Conservation (phyloP, 2,113 vertebrate species). For the Ochotona curzoniae region DNA sequence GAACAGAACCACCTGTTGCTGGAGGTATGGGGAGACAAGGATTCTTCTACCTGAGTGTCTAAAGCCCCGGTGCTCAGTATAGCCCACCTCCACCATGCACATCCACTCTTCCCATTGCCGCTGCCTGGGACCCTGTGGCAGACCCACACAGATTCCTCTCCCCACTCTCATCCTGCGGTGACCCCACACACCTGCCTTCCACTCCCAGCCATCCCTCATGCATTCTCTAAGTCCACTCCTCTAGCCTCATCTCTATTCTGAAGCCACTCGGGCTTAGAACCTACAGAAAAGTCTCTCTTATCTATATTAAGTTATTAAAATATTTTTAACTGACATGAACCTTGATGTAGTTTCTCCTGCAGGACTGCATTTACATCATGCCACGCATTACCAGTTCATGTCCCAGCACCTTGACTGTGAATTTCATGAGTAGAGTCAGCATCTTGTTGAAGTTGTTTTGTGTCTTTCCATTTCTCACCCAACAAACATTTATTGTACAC, state of each 20-base stretch:
- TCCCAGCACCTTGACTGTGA: background rate
- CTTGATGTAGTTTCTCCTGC: background rate
- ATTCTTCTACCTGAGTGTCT: rapidly evolving
- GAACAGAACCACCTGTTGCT: background rate
- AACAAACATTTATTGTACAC: background rate
- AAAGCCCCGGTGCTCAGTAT: rapidly evolving
- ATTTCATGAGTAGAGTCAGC: background rate
- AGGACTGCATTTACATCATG: background rate
- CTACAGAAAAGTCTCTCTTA: background rate
- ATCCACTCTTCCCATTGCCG: rapidly evolving
- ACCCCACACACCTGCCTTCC: background rate
- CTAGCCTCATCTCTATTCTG: background rate
- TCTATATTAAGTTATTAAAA: background rate
- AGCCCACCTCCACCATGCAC: background rate
- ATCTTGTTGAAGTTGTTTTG: background rate
- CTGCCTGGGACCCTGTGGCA: rapidly evolving
- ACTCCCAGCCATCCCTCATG: rapidly evolving
- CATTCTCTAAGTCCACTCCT: background rate
- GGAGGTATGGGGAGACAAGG: background rate
- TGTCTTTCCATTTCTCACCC: background rate
- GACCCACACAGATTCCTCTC: background rate
- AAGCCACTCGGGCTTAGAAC: background rate
- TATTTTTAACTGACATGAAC: background rate
- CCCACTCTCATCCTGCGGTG: rapidly evolving
- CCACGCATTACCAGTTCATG: background rate